Base-by-base conservation (phyloP, 2,888 invertebrate species). In the Orchestes rusci region DNA sequence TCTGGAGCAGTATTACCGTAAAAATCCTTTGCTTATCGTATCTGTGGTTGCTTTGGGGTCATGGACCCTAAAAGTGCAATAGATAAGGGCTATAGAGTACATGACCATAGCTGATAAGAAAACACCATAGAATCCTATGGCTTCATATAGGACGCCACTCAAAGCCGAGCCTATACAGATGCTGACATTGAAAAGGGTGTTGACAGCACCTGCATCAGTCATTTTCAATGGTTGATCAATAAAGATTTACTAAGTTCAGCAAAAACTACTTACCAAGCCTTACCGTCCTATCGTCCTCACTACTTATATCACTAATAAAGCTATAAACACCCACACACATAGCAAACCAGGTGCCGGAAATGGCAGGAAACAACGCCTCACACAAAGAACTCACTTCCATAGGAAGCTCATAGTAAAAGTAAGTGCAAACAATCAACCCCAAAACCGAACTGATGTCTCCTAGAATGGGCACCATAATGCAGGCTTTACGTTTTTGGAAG, bases 251-350 rank as follows among this genome's bases (percentile, higher is more conserved):
- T 23, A 23, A 23, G 7, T 5, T n/a, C n/a, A n/a, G n/a, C n/a
- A n/a, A 15, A 35, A 4, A 30, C 12, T 75, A 67, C 23, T 80
- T 66, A 1, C 79, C 79, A 2, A 82, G 73, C 51, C 80, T 65
- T 30, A 74, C 69, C 0, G 80, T 80, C 48, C 79, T 71, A 0
- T 68, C 68, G 50, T 75, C 67, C 16, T 70, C 67, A 44, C 67
- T 68, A 1, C 78, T 74, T 4, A 77, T 71, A 47, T 77, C 76
- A 58, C 77, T 72, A 1, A 81, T 71, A 53, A 79, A 80, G 48
- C 75, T 74, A 66, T 77, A 74, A 32, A 75, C 69, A 27, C 75
- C 74, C 70, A 76, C 72, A 43, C 73, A 73, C 16, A 71, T 70
- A 1, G 72, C 67, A n/a, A 73, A 70, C 73, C 73, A 74, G 2